Evolutionary conservation across 2,888 invertebrate genomes (phyloP), one percentile per base, ranked within the genome.

Genomic region (Maniola hyperantus): DNA sequence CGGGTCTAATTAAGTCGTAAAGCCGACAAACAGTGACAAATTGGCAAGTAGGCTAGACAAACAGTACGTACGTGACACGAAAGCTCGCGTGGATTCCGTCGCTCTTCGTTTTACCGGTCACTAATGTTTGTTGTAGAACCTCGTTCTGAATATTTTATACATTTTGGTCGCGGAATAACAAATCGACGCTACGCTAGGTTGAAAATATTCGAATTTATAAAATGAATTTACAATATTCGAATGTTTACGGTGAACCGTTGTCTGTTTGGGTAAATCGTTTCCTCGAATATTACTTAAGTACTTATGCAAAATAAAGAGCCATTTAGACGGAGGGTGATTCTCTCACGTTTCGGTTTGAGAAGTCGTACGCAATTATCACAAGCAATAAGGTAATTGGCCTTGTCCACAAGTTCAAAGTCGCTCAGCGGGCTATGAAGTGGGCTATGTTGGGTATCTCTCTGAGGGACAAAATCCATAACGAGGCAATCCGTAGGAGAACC

Each of bases 111-210:
- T 50, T 50, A 60, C 70, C 60, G 71, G 70, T 59, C 68, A 68
- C 64, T 66, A 68, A 64, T 68, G 70, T 72, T 72, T 72, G 71
- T 63, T 68, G 58, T 66, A 18, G 63, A 60, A 64, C 57, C 68
- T 67, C 50, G 68, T 44, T 65, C 64, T 55, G 71, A 72, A 71
- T 71, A 70, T 70, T 66, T 71, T 70, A 71, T 71, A 66, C 54
- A 54, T 44, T 46, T 15, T 44, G 50, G 51, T 53, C 53, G 42
- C 34, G 44, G 65, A 62, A 65, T 65, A 68, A 65, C 51, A 67
- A 67, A 67, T 67, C 64, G 67, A 67, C 54, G 54, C 46, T 54
- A 64, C 59, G 63, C 51, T 53, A 26, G 39, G 46, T 58, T 33
- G 57, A 57, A 67, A 59, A 67, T 67, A 60, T 64, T 59, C 18